A percentile compares a stretch with the other conserved stretches of the same genome.
Evolutionary conservation across 1,140 invertebrate genomes (phyloP).

Genomic region (Leptinotarsa lineolata): DNA sequence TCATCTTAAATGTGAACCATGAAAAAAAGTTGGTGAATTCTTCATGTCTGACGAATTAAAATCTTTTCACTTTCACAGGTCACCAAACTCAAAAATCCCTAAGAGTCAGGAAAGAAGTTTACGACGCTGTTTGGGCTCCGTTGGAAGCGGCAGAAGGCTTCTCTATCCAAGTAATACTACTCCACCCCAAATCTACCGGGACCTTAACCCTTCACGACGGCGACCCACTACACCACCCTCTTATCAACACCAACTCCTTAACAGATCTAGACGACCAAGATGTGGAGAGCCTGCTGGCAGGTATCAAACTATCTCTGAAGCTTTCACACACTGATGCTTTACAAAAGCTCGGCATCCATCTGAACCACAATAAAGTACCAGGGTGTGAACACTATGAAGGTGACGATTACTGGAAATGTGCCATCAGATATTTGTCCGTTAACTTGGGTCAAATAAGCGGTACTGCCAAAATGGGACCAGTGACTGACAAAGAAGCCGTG

Average conservation of each 20-base stretch:
- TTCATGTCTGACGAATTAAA: background rate
- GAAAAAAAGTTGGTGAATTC: too few relatives aligned
- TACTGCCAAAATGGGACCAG: slow-evolving; percentile 75
- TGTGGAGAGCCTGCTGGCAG: slow-evolving; percentile 42
- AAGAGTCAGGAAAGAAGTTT: slow-evolving; percentile 24
- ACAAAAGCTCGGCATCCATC: slow-evolving; percentile 35
- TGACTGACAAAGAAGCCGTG: slow-evolving; percentile 46
- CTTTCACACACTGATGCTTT: slow-evolving; percentile 36
- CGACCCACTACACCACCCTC: slow-evolving; percentile 68
- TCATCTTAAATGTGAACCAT: too few relatives aligned
- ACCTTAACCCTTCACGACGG: slow-evolving; percentile 60
- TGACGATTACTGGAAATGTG: slow-evolving; percentile 48
- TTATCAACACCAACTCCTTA: slow-evolving; percentile 69
- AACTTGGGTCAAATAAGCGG: slow-evolving; percentile 71
- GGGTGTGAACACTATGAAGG: slow-evolving; percentile 40
- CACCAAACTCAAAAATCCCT: slow-evolving; percentile 15
- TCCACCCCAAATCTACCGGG: slow-evolving; percentile 74
- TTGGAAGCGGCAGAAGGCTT: slow-evolving; percentile 29
- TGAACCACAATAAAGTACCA: slow-evolving; percentile 33
- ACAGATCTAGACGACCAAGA: slow-evolving; percentile 58
- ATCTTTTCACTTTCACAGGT: slow-evolving; percentile 1
- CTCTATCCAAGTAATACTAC: slow-evolving; percentile 65
- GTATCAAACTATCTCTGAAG: slow-evolving; percentile 35
- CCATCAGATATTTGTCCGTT: slow-evolving; percentile 60
- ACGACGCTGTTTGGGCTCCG: slow-evolving; percentile 31